Percentiles rank a stretch among this genome's conserved stretches.
Evolutionary conservation across 2,113 vertebrate species (phyloP).

Genomic region (Physeter macrocephalus): DNA sequence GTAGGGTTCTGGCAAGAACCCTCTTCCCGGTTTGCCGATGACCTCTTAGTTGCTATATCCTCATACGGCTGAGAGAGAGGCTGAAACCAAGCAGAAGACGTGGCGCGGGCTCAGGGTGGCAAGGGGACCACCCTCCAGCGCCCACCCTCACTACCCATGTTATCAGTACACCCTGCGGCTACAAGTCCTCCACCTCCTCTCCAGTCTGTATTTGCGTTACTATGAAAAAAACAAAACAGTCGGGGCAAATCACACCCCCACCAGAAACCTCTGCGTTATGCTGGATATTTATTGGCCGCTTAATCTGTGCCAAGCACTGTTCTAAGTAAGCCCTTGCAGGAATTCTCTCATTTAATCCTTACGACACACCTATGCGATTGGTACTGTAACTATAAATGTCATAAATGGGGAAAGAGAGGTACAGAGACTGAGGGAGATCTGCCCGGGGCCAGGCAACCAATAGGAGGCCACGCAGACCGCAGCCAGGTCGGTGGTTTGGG

Average conservation of each 20-base stretch:
- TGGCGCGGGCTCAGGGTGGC: no score
- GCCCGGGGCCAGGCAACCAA: background rate
- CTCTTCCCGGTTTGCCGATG: background rate
- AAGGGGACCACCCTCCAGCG: fast-evolving
- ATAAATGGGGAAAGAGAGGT: background rate
- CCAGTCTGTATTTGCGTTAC: background rate
- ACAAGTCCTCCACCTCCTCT: background rate
- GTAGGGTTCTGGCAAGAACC: background rate
- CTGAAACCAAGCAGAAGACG: background rate
- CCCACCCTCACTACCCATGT: background rate
- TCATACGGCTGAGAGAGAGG: background rate
- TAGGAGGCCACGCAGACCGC: fast-evolving
- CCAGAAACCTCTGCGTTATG: background rate
- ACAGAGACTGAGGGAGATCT: background rate
- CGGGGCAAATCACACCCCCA: no score
- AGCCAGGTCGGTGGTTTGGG: fast-evolving
- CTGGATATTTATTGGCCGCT: background rate
- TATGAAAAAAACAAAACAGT: background rate
- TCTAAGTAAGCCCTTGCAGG: background rate
- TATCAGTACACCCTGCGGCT: background rate
- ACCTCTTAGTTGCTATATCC: background rate
- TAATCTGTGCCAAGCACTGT: background rate
- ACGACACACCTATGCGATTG: background rate
- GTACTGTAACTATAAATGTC: background rate
- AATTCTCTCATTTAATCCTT: background rate